These are phyloP conservation scores for Metridium senile DNA, from an alignment of 92 coral and sea anemone species.

Conservation along the genomic window DNA sequence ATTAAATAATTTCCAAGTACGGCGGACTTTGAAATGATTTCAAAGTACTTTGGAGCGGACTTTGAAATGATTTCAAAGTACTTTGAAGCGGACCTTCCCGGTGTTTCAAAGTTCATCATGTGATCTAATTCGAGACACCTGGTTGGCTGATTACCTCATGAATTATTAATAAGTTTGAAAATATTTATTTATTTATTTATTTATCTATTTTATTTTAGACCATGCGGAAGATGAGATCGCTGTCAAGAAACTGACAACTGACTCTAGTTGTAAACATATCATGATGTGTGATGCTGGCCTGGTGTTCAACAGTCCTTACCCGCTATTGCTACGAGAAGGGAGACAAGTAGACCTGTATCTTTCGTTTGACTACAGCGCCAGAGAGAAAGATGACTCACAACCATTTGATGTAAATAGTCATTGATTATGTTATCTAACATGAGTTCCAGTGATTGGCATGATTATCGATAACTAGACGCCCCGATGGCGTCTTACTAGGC, in stretches of 20 bases:
- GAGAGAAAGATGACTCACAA: conserved; percentile 42
- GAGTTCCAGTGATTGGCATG: no score
- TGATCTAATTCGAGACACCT: background rate
- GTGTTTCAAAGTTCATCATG: no score
- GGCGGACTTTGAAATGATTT: no score
- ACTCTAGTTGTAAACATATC: conserved; percentile 42
- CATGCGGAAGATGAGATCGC: conserved; percentile 16
- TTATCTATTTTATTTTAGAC: conserved; percentile 4
- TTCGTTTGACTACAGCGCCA: conserved; percentile 82
- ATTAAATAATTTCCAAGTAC: no score
- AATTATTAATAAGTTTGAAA: background rate
- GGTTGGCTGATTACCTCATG: background rate
- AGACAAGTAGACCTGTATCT: conserved; percentile 76
- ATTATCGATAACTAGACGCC: no score
- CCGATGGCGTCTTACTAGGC: no score
- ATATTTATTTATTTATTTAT: background rate
- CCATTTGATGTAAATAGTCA: conserved; percentile 31
- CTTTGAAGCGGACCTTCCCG: no score
- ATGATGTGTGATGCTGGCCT: conserved; percentile 80
- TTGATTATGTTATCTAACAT: no score
- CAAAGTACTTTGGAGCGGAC: no score
- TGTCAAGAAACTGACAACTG: conserved; percentile 16
- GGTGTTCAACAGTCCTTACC: conserved; percentile 78
- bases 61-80: no score
- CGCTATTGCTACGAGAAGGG: conserved; percentile 59